Conservation (phyloP, 2,888 invertebrate species). For the Ormyrus labotus region DNA sequence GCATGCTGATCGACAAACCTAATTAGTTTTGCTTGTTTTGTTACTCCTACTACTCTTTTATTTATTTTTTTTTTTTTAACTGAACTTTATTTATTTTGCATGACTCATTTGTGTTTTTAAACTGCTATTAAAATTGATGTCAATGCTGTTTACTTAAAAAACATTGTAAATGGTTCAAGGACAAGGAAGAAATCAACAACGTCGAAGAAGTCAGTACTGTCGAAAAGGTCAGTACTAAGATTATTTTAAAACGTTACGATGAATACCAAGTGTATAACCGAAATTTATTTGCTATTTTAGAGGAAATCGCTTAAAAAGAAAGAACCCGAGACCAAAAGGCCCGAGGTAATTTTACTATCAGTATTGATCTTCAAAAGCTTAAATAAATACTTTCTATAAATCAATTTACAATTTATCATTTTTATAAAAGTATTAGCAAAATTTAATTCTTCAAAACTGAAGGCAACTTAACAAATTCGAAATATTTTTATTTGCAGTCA, state of each 20-base stretch:
- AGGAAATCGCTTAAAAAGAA: slow-evolving; percentile 57
- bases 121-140: too few species aligned
- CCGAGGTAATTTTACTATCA: slow-evolving; percentile 38
- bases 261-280: not conserved
- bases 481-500: slow-evolving; percentile 60
- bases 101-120: too few species aligned
- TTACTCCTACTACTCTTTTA: not conserved
- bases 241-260: not conserved
- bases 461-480: not conserved
- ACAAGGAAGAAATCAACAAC: slow-evolving; percentile 72
- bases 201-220: slow-evolving; percentile 67
- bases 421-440: not conserved
- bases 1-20: slow-evolving; percentile 34
- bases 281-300: slow-evolving; percentile 44
- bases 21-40: slow-evolving; percentile 22
- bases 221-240: slow-evolving; percentile 64
- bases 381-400: too few species aligned
- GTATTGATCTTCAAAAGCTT: too few species aligned
- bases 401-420: too few species aligned
- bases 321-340: slow-evolving; percentile 58
- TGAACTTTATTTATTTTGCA: too few species aligned
- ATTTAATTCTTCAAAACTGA: not conserved
- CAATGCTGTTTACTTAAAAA: not conserved
- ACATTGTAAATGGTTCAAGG: slow-evolving; percentile 46
- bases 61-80: not conserved